These are phyloP conservation scores for Microplitis manilae DNA, from an alignment of 2,888 invertebrate genomes.

Conservation along the genomic window DNA sequence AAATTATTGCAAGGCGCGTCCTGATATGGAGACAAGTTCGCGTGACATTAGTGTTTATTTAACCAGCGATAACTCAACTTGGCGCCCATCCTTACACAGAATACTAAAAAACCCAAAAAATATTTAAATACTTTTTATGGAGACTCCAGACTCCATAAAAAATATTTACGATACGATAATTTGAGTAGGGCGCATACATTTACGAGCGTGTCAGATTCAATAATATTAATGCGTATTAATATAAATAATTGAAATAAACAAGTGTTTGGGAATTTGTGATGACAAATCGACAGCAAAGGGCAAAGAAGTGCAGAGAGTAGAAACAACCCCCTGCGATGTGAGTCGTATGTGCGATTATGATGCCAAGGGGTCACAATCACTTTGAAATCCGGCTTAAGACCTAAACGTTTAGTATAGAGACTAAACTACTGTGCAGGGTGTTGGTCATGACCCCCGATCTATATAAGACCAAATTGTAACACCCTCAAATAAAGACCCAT, in stretches of 20 bases:
- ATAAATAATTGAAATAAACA: conserved; percentile 1
- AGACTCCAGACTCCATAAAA: too few relatives aligned
- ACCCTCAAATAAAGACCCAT: conserved; percentile 64
- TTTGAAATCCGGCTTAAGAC: conserved; percentile 62
- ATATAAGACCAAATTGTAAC: conserved; percentile 53
- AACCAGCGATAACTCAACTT: conserved; percentile 64
- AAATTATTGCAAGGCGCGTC: conserved; percentile 47
- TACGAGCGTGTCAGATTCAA: not conserved
- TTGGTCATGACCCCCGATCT: conserved; percentile 55
- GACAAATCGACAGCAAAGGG: conserved; percentile 27
- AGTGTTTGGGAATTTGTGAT: conserved; percentile 8
- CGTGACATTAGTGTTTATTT: conserved; percentile 65
- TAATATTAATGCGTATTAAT: not conserved
- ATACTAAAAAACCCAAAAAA: not conserved
- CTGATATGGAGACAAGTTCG: conserved; percentile 53
- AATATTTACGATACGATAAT: too few relatives aligned
- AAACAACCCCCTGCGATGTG: conserved; percentile 20
- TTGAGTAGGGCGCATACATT: not conserved
- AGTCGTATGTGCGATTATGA: conserved; percentile 35
- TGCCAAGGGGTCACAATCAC: conserved; percentile 44
- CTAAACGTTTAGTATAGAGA: conserved; percentile 60
- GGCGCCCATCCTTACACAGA: conserved; percentile 50
- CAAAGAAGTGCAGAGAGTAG: not conserved
- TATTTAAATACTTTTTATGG: too few relatives aligned
- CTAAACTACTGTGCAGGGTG: conserved; percentile 28